Evolutionary conservation across 2,888 invertebrate species (phyloP), one percentile per base, ranked within the genome.

Genomic region (Yponomeuta plumbellus): DNA sequence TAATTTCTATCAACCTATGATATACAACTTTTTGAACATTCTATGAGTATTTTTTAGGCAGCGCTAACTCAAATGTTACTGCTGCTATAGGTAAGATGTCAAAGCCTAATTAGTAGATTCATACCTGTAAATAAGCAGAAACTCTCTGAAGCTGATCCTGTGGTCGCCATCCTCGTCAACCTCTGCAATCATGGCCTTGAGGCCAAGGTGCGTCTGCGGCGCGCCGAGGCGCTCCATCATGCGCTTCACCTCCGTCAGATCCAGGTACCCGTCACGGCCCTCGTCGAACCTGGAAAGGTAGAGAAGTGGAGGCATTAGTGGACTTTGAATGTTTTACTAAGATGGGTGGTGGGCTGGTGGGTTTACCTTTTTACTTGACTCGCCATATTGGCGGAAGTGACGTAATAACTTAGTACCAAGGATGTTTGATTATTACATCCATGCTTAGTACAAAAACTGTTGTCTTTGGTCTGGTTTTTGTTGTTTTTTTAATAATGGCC

Each of bases 161-260:
- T 94, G 95, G 83, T 97, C 97, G 57, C 93, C 92, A 79, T 97
- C 97, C 80, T 97, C 97, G 79, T 97, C 97, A 5, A 97, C 96
- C 84, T 97, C 97, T 69, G 95, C 93, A 77, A 99, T 99, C 98
- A 99, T 98, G 56, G 95, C 95, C 84, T 99, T 99, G 34, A 99
- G 92, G 0, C 97, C 97, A 66, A 99, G 92, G 86, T 99, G 98
- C 0, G 99, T 99, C 87, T 99, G 99, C 17, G 99, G 98, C 1
- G 97, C 98, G 11, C 97, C 97, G 67, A 99, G 88, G 69, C 97
- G 95, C 86, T 99, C 99, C 98, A 98, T 98, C 98, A 98, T 98
- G 34, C 95, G 92, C 85, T 99, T 99, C 71, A 99, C 91, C 85
- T 99, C 98, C 34, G 94, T 94, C 71, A 99, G 89, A 84, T 97